Evolutionary conservation across 2,888 invertebrate species (phyloP).

Genomic region (Bugula neritina): DNA sequence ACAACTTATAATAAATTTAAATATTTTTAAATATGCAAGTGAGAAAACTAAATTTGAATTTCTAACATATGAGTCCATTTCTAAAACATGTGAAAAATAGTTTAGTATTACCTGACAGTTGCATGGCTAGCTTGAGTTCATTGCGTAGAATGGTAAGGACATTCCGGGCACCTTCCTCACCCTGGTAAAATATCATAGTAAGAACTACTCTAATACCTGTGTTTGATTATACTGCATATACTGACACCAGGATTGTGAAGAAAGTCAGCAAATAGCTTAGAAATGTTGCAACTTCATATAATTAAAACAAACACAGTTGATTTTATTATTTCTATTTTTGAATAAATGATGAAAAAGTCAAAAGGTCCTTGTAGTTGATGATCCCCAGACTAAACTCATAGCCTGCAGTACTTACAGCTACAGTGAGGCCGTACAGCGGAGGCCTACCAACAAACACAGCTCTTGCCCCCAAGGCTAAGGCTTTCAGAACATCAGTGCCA

Average conservation of each 20-base stretch:
- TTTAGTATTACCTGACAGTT: conserved; percentile 23
- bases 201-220: background rate
- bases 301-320: background rate
- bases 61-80: too few relatives aligned
- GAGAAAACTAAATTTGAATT: too few relatives aligned
- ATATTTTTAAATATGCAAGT: too few relatives aligned
- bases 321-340: too few relatives aligned
- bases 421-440: conserved; percentile 28
- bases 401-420: conserved; percentile 28
- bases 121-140: conserved; percentile 23
- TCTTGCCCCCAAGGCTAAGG: conserved; percentile 29
- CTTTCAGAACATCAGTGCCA: conserved; percentile 53
- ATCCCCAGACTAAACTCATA: too few relatives aligned
- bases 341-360: too few relatives aligned
- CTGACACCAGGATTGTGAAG: background rate
- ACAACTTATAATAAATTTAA: too few relatives aligned
- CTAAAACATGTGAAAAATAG: too few relatives aligned
- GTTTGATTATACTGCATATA: background rate
- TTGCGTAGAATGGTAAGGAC: background rate
- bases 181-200: background rate
- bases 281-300: background rate
- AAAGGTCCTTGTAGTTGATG: too few relatives aligned
- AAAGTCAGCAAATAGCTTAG: background rate
- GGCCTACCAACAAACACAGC: conserved; percentile 29
- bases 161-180: conserved; percentile 18